phyloP scores from a whole-genome alignment of 2,888 invertebrate genomes.

The Lycaena phlaeas region DNA sequence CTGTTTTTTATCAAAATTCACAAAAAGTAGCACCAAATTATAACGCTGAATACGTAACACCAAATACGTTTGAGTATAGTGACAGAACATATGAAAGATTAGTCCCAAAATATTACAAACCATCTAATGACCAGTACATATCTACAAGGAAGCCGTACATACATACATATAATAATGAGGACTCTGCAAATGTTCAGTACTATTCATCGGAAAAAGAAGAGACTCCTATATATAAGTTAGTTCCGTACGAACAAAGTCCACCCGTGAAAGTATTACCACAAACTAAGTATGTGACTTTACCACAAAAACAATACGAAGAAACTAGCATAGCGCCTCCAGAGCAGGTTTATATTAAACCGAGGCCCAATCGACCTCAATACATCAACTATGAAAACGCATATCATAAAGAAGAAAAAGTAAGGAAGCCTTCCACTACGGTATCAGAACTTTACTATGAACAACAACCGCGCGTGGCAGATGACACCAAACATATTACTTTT shows the following conservation, averaged over 20 bases:
- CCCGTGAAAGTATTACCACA: constrained; percentile 37
- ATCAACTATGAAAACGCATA: constrained; percentile 33
- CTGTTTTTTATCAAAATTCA: constrained; percentile 31
- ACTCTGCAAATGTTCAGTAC: constrained; percentile 42
- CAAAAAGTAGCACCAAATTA: constrained; percentile 35
- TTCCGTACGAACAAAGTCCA: constrained; percentile 67
- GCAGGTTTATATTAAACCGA: constrained; percentile 41
- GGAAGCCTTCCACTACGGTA: constrained; percentile 36
- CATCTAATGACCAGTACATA: constrained; percentile 29
- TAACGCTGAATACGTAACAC: constrained; percentile 35
- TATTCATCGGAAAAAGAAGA: constrained; percentile 50
- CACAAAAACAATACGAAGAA: constrained; percentile 32
- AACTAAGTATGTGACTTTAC: constrained; percentile 26
- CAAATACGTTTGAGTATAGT: constrained; percentile 27
- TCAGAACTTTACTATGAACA: constrained; percentile 59
- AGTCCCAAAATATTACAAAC: constrained; percentile 36
- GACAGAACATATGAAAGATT: constrained; percentile 36
- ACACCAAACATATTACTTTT: constrained; percentile 35
- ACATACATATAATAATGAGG: constrained; percentile 39
- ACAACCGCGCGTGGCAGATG: constrained; percentile 28
- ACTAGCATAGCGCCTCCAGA: constrained; percentile 38
- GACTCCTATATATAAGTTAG: constrained; percentile 51
- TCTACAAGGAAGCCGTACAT: constrained; percentile 42
- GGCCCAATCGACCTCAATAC: constrained; percentile 40
- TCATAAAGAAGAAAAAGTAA: constrained; percentile 27